phyloP scores from a whole-genome alignment of 1,140 invertebrate species.

The Lanistes nyassanus region DNA sequence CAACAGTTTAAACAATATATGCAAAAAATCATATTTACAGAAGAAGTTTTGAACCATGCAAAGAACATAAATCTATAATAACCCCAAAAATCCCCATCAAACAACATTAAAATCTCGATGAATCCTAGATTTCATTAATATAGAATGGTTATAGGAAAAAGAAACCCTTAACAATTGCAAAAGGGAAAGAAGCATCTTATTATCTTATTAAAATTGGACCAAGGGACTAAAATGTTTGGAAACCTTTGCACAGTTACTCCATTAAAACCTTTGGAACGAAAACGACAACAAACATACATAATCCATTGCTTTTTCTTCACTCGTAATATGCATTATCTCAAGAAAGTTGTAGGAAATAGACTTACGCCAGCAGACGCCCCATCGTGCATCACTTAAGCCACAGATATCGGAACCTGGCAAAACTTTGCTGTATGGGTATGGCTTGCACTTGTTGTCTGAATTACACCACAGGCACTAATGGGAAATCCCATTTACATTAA shows the following conservation, averaged over 20 bases:
- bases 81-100: too few relatives aligned
- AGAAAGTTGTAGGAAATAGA: not conserved
- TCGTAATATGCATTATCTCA: not conserved
- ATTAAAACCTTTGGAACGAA: not conserved
- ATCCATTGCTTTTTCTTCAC: not conserved
- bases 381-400: conserved; percentile 47
- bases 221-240: not conserved
- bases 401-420: conserved; percentile 37
- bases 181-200: not conserved
- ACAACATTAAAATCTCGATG: not conserved
- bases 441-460: conserved; percentile 39
- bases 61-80: not conserved
- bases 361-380: conserved; percentile 56
- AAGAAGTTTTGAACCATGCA: not conserved
- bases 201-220: not conserved
- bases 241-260: not conserved
- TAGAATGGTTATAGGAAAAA: too few relatives aligned
- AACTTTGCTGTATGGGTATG: conserved; percentile 42
- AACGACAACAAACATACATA: not conserved
- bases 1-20: conserved; percentile 33
- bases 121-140: not conserved
- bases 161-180: too few relatives aligned
- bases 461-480: conserved; percentile 55
- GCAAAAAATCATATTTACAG: conserved; percentile 21
- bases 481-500: too few relatives aligned